phyloP scores from a whole-genome alignment of 2,797 vertebrate genomes.

The Scolopax rusticola region DNA sequence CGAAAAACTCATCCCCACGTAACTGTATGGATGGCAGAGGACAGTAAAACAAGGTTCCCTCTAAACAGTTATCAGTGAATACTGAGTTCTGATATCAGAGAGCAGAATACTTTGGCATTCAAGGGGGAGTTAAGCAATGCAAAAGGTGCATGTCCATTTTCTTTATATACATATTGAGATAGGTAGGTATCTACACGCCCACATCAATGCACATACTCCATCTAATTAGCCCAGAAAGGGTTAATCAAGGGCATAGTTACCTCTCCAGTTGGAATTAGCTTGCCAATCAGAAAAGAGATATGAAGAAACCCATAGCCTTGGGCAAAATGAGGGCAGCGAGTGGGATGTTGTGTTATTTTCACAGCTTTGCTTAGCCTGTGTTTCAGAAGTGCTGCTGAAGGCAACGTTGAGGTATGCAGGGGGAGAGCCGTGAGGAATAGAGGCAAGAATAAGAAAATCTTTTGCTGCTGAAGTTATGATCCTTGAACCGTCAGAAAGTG shows the following conservation, averaged over 20 bases:
- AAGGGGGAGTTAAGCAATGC: neutral
- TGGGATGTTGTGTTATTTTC: neutral
- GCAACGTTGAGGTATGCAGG: neutral
- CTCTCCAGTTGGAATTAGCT: neutral
- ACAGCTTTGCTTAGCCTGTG: neutral
- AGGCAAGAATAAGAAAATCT: neutral
- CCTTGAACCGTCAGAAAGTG: neutral
- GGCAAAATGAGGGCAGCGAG: neutral
- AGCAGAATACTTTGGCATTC: neutral
- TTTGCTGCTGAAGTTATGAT: neutral
- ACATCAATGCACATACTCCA: neutral
- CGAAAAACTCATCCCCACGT: neutral
- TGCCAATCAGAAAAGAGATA: neutral
- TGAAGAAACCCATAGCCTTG: neutral
- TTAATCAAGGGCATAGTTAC: slow-evolving; percentile 2
- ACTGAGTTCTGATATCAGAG: neutral
- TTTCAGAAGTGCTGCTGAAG: neutral
- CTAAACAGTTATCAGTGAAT: neutral
- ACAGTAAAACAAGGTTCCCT: neutral
- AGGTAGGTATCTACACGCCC: neutral
- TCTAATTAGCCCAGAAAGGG: neutral
- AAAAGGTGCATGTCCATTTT: neutral
- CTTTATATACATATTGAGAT: neutral
- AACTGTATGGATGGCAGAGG: neutral
- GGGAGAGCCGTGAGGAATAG: neutral